Evolutionary conservation across 2,113 vertebrate species (phyloP), one percentile per base, ranked within the genome.

Genomic region (Leptobrachium leishanense): DNA sequence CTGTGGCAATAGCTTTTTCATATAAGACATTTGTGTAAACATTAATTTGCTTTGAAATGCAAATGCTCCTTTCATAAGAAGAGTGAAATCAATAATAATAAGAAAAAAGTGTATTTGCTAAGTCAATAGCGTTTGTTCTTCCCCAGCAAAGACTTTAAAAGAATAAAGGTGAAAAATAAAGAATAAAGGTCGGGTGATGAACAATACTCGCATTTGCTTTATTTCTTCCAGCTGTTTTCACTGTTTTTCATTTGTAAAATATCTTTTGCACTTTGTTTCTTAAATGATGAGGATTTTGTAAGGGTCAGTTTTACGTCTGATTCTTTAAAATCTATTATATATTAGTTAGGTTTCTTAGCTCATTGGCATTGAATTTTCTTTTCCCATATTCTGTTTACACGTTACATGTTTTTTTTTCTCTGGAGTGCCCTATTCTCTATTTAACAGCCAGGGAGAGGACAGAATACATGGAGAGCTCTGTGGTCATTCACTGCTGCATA

Each of bases 1-100:
- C 40, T 39, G 42, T 46, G 44, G 53, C 78, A 81, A 62, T 74
- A 44, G 65, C 64, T 74, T 67, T 72, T 74, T 46, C 71, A 68
- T 68, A 74, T 44, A 81, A 74, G 43, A 62, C 78, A 46, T 74
- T 66, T 53, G 11, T 80, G 73, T 74, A 68, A 80, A 74, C 31
- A 74, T 54, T 44, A 44, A 68, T 74, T 72, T 53, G 63, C 72
- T 81, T 81, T 81, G 78, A 81, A 62, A 81, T 81, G 78, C 65
- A 81, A 81, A 81, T 81, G 43, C 42, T 67, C 4, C 68, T 6
- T 40, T 65, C 68, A 54, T 63, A 79, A 65, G 15, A 7, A 57
- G 5, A 41, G 55, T 11, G 57, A 40, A 31, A 43, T 9, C 7
- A 43, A 55, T 70, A 70, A 63, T 11, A 68, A 77, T 77, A 62